Conservation (phyloP, 2,797 vertebrate species). For the Paguma larvata region DNA sequence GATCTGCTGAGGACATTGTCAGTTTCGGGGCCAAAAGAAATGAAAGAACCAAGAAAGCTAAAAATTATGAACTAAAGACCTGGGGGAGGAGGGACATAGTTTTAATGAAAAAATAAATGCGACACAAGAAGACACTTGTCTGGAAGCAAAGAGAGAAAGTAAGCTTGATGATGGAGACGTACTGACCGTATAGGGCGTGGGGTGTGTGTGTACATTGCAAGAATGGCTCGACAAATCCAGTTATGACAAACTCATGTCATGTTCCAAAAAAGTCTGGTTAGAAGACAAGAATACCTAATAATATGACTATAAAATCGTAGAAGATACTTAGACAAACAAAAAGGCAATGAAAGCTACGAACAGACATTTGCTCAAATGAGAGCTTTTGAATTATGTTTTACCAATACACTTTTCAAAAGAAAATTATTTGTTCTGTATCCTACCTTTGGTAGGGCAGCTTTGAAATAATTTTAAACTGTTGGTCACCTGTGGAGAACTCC, state of each 20-base stretch:
- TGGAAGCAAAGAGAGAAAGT: constrained; percentile 14
- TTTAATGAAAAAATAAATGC: constrained; percentile 17
- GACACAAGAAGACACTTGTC: constrained; percentile 36
- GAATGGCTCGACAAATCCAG: neutral
- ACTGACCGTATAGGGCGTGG: neutral
- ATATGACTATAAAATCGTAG: neutral
- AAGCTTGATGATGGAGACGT: neutral
- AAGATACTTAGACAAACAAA: constrained; percentile 23
- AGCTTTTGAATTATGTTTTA: constrained; percentile 40
- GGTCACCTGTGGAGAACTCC: neutral
- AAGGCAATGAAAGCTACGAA: neutral
- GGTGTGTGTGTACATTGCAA: neutral
- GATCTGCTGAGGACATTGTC: neutral
- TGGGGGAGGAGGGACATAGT: neutral
- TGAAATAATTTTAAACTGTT: constrained; percentile 42
- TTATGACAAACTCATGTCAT: neutral
- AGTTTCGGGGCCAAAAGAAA: constrained; percentile 1
- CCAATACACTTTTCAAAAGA: neutral
- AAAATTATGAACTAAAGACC: neutral
- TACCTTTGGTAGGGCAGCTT: constrained; percentile 1
- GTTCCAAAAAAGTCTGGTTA: neutral
- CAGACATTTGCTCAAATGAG: neutral
- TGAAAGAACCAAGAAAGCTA: constrained; percentile 31
- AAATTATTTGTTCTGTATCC: constrained; percentile 17
- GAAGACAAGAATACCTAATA: constrained; percentile 48